Evolutionary conservation across 1,140 invertebrate genomes (phyloP), one percentile per base, ranked within the genome.

Genomic region (Lasaia peninsularis): DNA sequence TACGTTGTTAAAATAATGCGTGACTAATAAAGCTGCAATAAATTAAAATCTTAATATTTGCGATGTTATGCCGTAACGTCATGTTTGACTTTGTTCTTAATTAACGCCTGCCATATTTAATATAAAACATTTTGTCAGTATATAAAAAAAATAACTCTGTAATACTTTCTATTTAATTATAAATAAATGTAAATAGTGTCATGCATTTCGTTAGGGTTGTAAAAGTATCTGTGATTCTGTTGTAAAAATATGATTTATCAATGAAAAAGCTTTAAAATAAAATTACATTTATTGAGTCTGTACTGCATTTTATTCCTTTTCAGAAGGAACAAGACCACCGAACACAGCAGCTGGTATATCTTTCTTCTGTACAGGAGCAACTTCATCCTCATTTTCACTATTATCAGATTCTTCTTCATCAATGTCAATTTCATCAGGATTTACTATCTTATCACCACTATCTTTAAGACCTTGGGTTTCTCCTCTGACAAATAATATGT

Each of bases 401-500:
- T 93, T 64, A 44, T 63, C 92, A 56, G 93, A 92, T 6, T 94
- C 93, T 40, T 94, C 93, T 61, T 95, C 96, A 78, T 94, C 96
- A 78, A 98, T 95, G 76, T 97, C 92, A 79, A 99, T 98, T 90
- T 98, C 97, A 90, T 98, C 97, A 12, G 97, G 97, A 93, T 99
- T 98, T 32, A 93, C 91, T 1, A 96, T 89, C 68, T 93, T 92
- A 64, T 92, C 90, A 54, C 91, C 92, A 58, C 92, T 91, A 67
- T 96, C 93, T 64, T 93, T 92, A 54, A 92, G 90, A 21, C 94
- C 94, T 89, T 94, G 95, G n/a, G 94, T 97, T 86, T 94, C 95
- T 62, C 96, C 96, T 65, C 95, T 91, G 34, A 97, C 94, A 91
- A 97, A 97, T 82, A 94, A 91, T 70, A 97, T 96, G 73, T 94